A percentile compares a stretch with the other conserved stretches of the same genome.
Conservation (phyloP, 1,140 invertebrate species). For the Calycopis cecrops region DNA sequence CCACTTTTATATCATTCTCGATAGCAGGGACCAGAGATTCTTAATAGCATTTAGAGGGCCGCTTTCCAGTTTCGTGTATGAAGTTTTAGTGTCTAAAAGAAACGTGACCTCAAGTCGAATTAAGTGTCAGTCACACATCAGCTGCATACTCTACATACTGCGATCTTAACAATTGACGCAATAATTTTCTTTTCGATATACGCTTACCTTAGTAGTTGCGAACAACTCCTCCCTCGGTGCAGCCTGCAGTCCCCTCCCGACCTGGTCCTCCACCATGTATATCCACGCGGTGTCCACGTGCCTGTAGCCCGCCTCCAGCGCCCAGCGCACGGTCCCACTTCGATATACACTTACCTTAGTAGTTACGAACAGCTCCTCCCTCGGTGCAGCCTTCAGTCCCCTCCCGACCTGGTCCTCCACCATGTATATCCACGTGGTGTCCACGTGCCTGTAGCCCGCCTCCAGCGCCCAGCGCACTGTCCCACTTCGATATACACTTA, state of each 20-base stretch:
- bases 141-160: too few relatives aligned
- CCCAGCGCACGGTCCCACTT: too few relatives aligned
- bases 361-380: constrained; percentile 91
- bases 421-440: constrained; percentile 89
- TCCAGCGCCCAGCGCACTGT: constrained; percentile 87
- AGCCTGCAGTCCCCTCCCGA: constrained; percentile 87
- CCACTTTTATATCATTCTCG: too few relatives aligned
- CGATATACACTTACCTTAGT: constrained; percentile 78
- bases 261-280: constrained; percentile 90
- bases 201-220: constrained; percentile 83
- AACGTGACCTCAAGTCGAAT: too few relatives aligned
- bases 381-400: constrained; percentile 85
- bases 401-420: constrained; percentile 91
- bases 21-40: too few relatives aligned
- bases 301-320: constrained; percentile 89
- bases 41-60: too few relatives aligned
- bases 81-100: too few relatives aligned
- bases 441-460: constrained; percentile 91
- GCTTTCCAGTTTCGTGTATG: too few relatives aligned
- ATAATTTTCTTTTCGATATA: not conserved
- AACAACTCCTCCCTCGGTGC: constrained; percentile 91
- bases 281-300: constrained; percentile 92
- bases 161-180: too few relatives aligned
- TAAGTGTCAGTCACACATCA: too few relatives aligned
- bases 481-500: constrained; percentile 43